Conservation (phyloP, 1,140 invertebrate genomes). For the Drosophila micromelanica region DNA sequence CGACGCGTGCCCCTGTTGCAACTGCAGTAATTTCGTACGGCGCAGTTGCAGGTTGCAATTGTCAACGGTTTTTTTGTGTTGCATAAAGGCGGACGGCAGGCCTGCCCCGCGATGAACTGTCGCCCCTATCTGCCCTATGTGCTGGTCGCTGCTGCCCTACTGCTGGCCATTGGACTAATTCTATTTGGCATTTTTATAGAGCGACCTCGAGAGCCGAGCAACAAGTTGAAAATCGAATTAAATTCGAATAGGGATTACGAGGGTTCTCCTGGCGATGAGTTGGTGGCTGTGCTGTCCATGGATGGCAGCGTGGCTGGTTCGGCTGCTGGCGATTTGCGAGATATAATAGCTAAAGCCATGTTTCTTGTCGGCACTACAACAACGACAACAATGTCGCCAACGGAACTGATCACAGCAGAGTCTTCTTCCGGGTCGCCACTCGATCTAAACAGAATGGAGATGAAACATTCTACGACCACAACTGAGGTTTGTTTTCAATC, state of each 20-base stretch:
- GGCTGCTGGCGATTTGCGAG: conserved; percentile 42
- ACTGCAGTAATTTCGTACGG: conserved; percentile 20
- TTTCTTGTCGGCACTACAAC: conserved; percentile 59
- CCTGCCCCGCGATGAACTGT: conserved; percentile 52
- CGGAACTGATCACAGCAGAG: conserved; percentile 9
- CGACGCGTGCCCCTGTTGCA: conserved; percentile 38
- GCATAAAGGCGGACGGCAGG: conserved; percentile 16
- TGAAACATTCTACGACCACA: conserved; percentile 54
- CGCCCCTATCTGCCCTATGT: conserved; percentile 40
- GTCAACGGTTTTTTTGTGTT: conserved; percentile 24
- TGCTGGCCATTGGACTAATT: conserved; percentile 62
- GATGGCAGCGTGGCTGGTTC: conserved; percentile 1
- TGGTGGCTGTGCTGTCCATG: conserved; percentile 8
- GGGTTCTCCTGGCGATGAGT: not conserved
- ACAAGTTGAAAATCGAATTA: conserved; percentile 53
- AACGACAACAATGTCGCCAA: conserved; percentile 12
- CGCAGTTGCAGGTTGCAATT: conserved; percentile 47
- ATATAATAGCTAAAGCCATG: conserved; percentile 33
- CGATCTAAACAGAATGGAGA: conserved; percentile 38
- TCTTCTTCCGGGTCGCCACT: conserved; percentile 60
- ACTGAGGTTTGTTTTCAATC: conserved; percentile 55
- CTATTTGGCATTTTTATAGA: conserved; percentile 63
- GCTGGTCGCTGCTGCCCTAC: conserved; percentile 33
- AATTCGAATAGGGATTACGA: conserved; percentile 14
- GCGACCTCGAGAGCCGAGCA: conserved; percentile 42